phyloP scores from a whole-genome alignment of 64 coral and sea anemone genomes.

The Montipora cactus region DNA sequence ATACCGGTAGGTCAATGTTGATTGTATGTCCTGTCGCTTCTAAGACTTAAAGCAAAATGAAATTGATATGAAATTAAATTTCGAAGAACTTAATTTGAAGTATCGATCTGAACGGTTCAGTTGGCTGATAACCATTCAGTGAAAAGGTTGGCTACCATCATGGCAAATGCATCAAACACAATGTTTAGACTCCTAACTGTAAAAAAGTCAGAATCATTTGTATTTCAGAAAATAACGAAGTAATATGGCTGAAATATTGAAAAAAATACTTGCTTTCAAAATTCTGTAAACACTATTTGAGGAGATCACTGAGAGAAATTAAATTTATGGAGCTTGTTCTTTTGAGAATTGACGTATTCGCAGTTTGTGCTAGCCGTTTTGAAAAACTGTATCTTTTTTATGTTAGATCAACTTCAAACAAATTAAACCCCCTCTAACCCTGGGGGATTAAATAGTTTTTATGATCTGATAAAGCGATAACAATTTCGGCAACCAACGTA shows the following conservation, averaged over 20 bases:
- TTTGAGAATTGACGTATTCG: constrained; percentile 18
- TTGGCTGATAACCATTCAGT: constrained; percentile 9
- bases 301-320: background rate
- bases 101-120: constrained; percentile 12
- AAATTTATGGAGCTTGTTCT: background rate
- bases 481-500: background rate
- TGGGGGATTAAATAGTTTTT: constrained; percentile 21
- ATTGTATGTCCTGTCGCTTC: background rate
- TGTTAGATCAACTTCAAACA: constrained; percentile 83
- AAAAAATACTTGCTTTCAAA: background rate
- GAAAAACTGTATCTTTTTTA: constrained; percentile 44
- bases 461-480: constrained; percentile 43
- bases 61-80: background rate
- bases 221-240: background rate
- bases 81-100: constrained; percentile 15
- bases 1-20: too few species aligned
- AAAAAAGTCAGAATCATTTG: constrained; percentile 23
- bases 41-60: background rate
- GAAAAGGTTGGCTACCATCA: background rate
- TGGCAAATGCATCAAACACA: constrained; percentile 9
- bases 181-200: constrained; percentile 27
- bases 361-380: background rate
- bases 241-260: background rate
- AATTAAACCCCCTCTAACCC: constrained; percentile 60
- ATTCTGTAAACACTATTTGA: background rate